Percentiles rank a stretch among this genome's conserved stretches.
Conservation (phyloP, 53 echinoderm and acorn worm species). For the Mesocentrotus franciscanus region DNA sequence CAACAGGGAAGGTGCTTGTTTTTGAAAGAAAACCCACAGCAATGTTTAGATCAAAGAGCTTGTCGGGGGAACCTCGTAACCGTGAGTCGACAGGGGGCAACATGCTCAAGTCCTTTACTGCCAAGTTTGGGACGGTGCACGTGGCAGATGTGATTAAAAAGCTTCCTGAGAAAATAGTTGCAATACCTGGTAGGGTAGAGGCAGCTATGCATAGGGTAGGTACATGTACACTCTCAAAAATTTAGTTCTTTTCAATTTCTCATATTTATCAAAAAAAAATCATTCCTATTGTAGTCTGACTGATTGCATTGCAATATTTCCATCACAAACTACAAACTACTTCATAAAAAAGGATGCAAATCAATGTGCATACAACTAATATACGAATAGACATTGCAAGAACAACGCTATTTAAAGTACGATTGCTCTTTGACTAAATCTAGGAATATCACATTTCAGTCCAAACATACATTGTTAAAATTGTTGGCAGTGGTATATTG, state of each 20-base stretch:
- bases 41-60: slow-evolving; percentile 27
- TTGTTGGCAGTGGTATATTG: no score
- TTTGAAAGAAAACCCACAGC: not conserved
- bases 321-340: no score
- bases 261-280: not conserved
- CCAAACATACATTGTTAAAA: no score
- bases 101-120: slow-evolving; percentile 72
- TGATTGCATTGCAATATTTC: not conserved
- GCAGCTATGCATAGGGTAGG: slow-evolving; percentile 75
- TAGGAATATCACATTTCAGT: no score
- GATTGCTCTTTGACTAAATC: no score
- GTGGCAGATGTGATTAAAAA: slow-evolving; percentile 71
- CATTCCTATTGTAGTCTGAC: not conserved
- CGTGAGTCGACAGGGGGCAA: slow-evolving; percentile 24
- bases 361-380: no score
- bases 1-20: not conserved
- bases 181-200: slow-evolving; percentile 76
- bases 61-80: not conserved
- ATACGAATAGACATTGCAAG: no score
- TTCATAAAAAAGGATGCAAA: no score
- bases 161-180: slow-evolving; percentile 74
- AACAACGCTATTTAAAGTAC: no score
- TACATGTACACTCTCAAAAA: slow-evolving; percentile 1
- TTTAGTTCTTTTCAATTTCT: not conserved
- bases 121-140: slow-evolving; percentile 88